These are phyloP conservation scores for Orchesella cincta DNA, from an alignment of 1,140 invertebrate species.

Conservation along the genomic window DNA sequence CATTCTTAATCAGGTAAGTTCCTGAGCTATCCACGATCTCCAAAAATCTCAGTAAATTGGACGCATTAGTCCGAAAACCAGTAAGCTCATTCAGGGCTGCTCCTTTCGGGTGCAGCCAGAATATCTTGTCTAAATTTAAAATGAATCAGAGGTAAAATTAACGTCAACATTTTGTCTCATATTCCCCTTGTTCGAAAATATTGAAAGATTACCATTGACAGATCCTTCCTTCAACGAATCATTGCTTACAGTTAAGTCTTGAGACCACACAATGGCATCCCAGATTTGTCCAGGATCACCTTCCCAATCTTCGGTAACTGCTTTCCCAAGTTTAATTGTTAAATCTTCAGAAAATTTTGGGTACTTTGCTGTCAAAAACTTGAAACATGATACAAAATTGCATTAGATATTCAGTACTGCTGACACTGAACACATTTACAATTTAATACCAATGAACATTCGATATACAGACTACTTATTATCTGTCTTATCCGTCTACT, in stretches of 20 bases:
- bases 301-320: conserved; percentile 23
- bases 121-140: background rate
- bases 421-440: too few relatives aligned
- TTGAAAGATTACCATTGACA: too few relatives aligned
- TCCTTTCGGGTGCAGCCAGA: conserved; percentile 17
- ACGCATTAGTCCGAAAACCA: background rate
- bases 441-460: background rate
- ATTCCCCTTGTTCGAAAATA: too few relatives aligned
- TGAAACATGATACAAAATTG: too few relatives aligned
- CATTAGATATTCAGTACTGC: too few relatives aligned
- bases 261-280: conserved; percentile 5
- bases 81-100: conserved; percentile 13
- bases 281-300: conserved; percentile 8
- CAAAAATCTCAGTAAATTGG: background rate
- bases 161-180: background rate
- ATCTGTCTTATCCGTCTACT: too few relatives aligned
- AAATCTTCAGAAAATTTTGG: conserved; percentile 17
- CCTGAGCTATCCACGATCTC: conserved; percentile 22
- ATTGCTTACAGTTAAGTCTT: too few relatives aligned
- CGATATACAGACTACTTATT: too few relatives aligned
- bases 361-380: conserved; percentile 22
- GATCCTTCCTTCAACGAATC: too few relatives aligned
- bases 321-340: conserved; percentile 11
- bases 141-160: background rate
- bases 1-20: conserved; percentile 13